Evolutionary conservation across 1,140 invertebrate genomes (phyloP), one percentile per base, ranked within the genome.

Genomic region (Diachasma alloeum): DNA sequence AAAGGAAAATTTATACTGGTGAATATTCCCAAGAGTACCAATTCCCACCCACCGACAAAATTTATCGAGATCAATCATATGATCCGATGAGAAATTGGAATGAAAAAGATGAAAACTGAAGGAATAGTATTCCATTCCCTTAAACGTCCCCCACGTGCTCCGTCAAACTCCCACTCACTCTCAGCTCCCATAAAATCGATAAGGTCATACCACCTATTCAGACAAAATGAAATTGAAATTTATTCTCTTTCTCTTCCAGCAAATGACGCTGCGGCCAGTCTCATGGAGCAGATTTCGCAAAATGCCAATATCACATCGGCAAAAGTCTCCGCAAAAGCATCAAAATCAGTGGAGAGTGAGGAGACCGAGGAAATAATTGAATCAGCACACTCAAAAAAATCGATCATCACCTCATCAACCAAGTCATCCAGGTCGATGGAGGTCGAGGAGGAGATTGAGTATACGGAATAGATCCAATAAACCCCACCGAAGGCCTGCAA

Each of bases 381-480:
- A 56, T 88, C 88, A 0, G 83, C 85, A 8, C 19, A 22, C 4
- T 66, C 56, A n/a, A 63, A 42, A 13, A 74, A 74, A 67, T 74
- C 72, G 39, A 39, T 74, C 0, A 66, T 56, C 17, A 67, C 39
- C 8, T 74, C 72, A 44, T 74, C 72, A 10, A 66, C 36, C 13
- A 67, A 44, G 19, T 74, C 86, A 0, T 85, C 86, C 0, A 78
- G 82, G 67, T 88, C 87, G 9, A 76, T 86, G 76, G 87, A 89
- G 69, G 84, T 86, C 31, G 88, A 89, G 73, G 87, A 89, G 63
- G 78, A 81, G 26, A 73, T 87, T 24, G 88, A 88, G 31, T 87
- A 87, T 53, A 84, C 73, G 26, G 87, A 87, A 78, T 85, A 86
- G 44, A 11, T n/a, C 10, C 10, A 48, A 48, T 48, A 48, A 48